Evolutionary conservation across 2,888 invertebrate species (phyloP), one percentile per base, ranked within the genome.

Genomic region (Phengaris arion): DNA sequence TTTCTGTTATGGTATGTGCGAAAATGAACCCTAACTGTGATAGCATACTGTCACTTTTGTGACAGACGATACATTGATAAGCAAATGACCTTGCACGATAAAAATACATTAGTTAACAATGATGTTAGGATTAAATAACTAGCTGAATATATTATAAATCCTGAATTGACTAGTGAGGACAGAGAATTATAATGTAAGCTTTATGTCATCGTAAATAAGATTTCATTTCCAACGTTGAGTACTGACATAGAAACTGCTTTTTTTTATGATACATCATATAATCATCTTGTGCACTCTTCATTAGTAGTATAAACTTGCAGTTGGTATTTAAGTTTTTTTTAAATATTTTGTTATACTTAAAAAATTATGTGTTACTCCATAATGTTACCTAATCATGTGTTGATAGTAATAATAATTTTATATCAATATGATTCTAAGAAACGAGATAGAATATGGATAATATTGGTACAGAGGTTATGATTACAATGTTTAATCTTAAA

Each of bases 401-500:
- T 7, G 35, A 13, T 64, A 13, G 12, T 9, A 64, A 64, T 15
- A 35, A 45, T 22, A 10, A 6, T 64, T 22, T 22, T 22, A 59
- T 59, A 59, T 59, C 10, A 3, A 59, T 59, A 22, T 9, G 15
- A 15, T 22, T 64, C 35, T 64, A 64, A 64, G 6, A 64, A 35
- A 35, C 10, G 35, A 64, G 64, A 64, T 64, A 9, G 8, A 59
- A 64, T 15, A 35, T 13, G 35, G 35, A 64, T 45, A 64, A 13
- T 35, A 35, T 64, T 45, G 22, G 64, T 64, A 64, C 35, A 64
- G 64, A 64, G 64, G 64, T 64, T 64, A 64, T 45, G 35, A 64
- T 45, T 35, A 64, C 64, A 64, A 64, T 64, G 64, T 64, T 64
- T 35, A 12, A 64, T 64, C 59, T 64, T 22, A 64, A 35, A 64